A percentile compares a stretch with the other conserved stretches of the same genome.
These are phyloP conservation scores for Gerris lacustris DNA, from an alignment of 2,888 invertebrate genomes.

Conservation along the genomic window DNA sequence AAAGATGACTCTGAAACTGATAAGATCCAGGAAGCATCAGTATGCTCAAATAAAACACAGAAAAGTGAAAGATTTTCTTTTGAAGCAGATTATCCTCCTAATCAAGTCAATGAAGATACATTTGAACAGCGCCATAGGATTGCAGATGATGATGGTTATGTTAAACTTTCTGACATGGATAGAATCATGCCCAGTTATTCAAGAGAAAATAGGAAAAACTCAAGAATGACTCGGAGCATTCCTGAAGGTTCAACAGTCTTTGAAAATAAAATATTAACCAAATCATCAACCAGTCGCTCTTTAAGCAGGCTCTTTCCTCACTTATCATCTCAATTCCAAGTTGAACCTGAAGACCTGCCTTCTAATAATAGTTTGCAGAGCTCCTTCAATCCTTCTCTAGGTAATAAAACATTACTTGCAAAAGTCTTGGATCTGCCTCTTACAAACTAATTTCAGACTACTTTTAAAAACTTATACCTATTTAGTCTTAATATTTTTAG, in stretches of 20 bases:
- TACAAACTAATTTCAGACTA: neutral
- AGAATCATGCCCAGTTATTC: conserved; percentile 32
- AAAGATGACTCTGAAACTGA: conserved; percentile 28
- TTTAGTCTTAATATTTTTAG: neutral
- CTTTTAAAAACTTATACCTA: neutral
- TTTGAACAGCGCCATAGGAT: conserved; percentile 24
- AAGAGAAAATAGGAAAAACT: conserved; percentile 15
- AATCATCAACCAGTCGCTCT: conserved; percentile 30
- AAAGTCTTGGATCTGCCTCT: neutral
- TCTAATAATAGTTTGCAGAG: conserved; percentile 43
- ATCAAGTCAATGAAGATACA: neutral
- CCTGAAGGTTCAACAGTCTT: conserved; percentile 54
- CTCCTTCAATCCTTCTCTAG: conserved; percentile 40
- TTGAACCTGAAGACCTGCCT: conserved; percentile 30
- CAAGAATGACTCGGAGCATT: conserved; percentile 53
- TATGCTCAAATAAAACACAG: conserved; percentile 12
- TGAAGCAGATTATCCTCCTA: conserved; percentile 4
- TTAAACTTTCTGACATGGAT: conserved; percentile 67
- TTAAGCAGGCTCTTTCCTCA: conserved; percentile 50
- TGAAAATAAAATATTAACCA: conserved; percentile 46
- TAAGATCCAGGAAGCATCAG: conserved; percentile 20
- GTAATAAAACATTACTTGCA: conserved; percentile 36
- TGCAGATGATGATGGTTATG: conserved; percentile 42
- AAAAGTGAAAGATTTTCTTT: conserved; percentile 16
- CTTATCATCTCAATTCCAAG: conserved; percentile 21